phyloP scores from a whole-genome alignment of 2,113 vertebrate genomes.

The Dolichallabes microphthalmus region DNA sequence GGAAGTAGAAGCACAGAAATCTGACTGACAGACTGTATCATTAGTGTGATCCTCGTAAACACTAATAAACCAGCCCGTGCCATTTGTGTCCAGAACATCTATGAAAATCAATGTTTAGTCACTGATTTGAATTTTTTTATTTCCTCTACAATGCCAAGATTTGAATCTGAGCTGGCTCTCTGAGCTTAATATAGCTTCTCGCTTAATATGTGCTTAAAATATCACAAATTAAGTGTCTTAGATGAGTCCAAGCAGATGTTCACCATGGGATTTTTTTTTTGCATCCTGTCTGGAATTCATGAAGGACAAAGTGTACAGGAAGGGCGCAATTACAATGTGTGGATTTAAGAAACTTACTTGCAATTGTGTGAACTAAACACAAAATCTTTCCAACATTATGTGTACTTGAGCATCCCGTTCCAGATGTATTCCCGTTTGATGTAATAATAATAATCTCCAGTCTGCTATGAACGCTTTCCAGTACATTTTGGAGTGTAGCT shows the following conservation, averaged over 20 bases:
- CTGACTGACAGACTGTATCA: conserved; percentile 27
- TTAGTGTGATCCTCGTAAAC: conserved; percentile 31
- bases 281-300: neutral
- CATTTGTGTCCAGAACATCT: conserved; percentile 27
- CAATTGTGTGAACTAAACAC: neutral
- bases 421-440: neutral
- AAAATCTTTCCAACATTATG: neutral
- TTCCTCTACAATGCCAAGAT: neutral
- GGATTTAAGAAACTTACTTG: neutral
- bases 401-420: neutral
- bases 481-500: neutral
- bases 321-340: neutral
- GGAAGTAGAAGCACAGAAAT: conserved; percentile 35
- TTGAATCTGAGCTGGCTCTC: neutral
- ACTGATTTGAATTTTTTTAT: neutral
- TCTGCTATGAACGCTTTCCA: neutral
- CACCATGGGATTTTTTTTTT: neutral
- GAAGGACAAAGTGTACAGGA: neutral
- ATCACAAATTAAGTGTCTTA: no score
- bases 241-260: neutral
- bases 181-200: neutral
- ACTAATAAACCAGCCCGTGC: conserved; percentile 57
- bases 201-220: no score
- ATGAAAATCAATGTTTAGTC: neutral
- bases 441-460: neutral